Base-by-base conservation (phyloP, 2,888 invertebrate species). In the Eulithis prunata region DNA sequence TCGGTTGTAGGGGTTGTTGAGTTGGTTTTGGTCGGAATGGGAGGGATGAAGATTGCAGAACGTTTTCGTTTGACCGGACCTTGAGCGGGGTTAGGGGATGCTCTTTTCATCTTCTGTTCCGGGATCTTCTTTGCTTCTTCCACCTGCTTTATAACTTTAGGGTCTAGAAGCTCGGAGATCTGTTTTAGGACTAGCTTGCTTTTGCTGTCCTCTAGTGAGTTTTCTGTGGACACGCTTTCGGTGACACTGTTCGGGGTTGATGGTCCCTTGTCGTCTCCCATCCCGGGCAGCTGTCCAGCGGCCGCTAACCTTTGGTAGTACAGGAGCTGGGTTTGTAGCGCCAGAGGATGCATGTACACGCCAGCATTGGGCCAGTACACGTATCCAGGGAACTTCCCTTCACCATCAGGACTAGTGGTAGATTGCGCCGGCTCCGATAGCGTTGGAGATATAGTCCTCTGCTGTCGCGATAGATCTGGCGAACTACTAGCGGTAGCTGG, bases 1-100 rank as follows among this genome's bases (percentile, higher is more conserved):
- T 97, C 97, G 0, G 97, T 96, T 0, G 97, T 96, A 0, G 97
- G 97, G 75, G 96, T 96, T 3, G 95, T 94, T 6, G 95, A 94
- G 75, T 95, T 96, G 68, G 89, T 94, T 77, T 96, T 96, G 4
- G 95, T 92, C 0, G 96, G 96, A 85, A 97, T 95, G 0, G 97
- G 97, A 0, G 97, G 97, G 72, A 97, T 97, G 79, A 97, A 97
- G 72, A 97, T 97, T 0, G 97, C 97, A 0, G 97, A 96, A 0
- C 97, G 94, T 79, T 97, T 97, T 58, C 96, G 89, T 80, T 97
- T 96, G 1, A 95, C 95, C 0, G 83, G 91, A 8, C 80, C 93
- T 75, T 84, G 89, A 0, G 68, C 75, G 60, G 83, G 86, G 69
- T 89, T 94, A 61, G 80, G 93, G 47, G 84, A 89, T 75, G 81